Conservation (phyloP, 2,113 vertebrate genomes). For the Aldabrachelys gigantea region DNA sequence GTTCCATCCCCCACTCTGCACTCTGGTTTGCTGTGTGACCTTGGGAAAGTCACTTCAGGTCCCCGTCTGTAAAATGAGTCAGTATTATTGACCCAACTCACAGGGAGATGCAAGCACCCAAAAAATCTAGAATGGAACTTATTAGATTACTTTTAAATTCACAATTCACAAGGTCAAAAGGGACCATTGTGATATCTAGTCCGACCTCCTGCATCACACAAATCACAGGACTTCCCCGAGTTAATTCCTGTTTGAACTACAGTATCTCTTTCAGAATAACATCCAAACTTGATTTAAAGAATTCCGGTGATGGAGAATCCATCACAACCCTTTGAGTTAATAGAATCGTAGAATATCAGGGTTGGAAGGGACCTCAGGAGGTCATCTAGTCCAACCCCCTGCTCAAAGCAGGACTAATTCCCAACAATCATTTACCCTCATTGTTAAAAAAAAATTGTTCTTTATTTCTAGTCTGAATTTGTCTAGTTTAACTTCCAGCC, state of each 20-base stretch:
- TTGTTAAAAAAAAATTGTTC: neutral
- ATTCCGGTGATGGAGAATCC: neutral
- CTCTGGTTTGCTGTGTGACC: slow-evolving; percentile 47
- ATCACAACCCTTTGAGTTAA: neutral
- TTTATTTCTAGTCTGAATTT: neutral
- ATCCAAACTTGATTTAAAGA: neutral
- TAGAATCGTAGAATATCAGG: no score
- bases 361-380: no score
- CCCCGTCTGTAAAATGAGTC: slow-evolving; percentile 35
- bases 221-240: slow-evolving; percentile 21
- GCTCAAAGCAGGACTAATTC: no score
- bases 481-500: neutral
- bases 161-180: slow-evolving; percentile 55
- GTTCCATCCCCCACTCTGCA: neutral
- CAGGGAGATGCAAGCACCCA: neutral
- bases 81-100: neutral
- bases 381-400: no score
- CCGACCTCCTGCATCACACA: neutral
- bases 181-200: slow-evolving; percentile 59
- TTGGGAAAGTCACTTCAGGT: slow-evolving; percentile 65
- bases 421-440: neutral
- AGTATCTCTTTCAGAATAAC: neutral
- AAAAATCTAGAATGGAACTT: slow-evolving; percentile 59
- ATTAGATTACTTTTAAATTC: slow-evolving; percentile 55
- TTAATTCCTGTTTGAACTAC: slow-evolving; percentile 37